A percentile compares a stretch with the other conserved stretches of the same genome.
phyloP scores from a whole-genome alignment of 2,797 vertebrate genomes.

The Sphaeramia orbicularis region DNA sequence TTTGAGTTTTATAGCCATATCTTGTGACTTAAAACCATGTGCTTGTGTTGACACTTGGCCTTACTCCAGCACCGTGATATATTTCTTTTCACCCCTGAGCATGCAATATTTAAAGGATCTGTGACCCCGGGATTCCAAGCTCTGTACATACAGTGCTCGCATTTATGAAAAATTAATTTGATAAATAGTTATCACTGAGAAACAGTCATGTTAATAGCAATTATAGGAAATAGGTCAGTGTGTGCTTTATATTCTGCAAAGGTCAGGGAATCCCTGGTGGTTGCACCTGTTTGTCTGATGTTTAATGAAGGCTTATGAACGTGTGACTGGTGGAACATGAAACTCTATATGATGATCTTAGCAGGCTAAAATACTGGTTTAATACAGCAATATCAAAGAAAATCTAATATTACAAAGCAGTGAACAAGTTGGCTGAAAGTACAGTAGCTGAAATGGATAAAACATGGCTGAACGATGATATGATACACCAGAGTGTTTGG shows the following conservation, averaged over 20 bases:
- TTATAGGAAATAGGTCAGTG: slow-evolving; percentile 53
- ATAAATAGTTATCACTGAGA: slow-evolving; percentile 33
- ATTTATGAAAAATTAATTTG: slow-evolving; percentile 63
- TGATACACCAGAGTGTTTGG: slow-evolving; percentile 24
- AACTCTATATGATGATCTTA: slow-evolving; percentile 68
- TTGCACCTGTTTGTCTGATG: slow-evolving; percentile 67
- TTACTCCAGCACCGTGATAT: slow-evolving; percentile 37
- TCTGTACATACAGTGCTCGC: slow-evolving; percentile 28
- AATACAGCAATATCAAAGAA: slow-evolving; percentile 56
- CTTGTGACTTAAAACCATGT: slow-evolving; percentile 42
- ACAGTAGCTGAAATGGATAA: slow-evolving; percentile 65
- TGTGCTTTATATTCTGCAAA: slow-evolving; percentile 32
- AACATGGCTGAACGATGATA: slow-evolving; percentile 50
- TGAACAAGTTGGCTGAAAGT: slow-evolving; percentile 44
- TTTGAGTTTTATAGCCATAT: slow-evolving; percentile 49
- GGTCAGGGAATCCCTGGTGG: slow-evolving; percentile 63
- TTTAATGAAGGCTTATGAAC: slow-evolving; percentile 60
- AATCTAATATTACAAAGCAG: slow-evolving; percentile 66
- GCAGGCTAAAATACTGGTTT: slow-evolving; percentile 42
- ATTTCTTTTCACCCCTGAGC: slow-evolving; percentile 29
- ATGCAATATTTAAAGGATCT: slow-evolving; percentile 49
- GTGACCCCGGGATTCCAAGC: slow-evolving; percentile 21
- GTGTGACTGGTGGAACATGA: slow-evolving; percentile 57
- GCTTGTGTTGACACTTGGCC: slow-evolving; percentile 52
- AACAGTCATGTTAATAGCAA: slow-evolving; percentile 44